Percentiles rank a stretch among this genome's conserved stretches.
Conservation (phyloP, 2,797 vertebrate species). For the Hydrophis major region DNA sequence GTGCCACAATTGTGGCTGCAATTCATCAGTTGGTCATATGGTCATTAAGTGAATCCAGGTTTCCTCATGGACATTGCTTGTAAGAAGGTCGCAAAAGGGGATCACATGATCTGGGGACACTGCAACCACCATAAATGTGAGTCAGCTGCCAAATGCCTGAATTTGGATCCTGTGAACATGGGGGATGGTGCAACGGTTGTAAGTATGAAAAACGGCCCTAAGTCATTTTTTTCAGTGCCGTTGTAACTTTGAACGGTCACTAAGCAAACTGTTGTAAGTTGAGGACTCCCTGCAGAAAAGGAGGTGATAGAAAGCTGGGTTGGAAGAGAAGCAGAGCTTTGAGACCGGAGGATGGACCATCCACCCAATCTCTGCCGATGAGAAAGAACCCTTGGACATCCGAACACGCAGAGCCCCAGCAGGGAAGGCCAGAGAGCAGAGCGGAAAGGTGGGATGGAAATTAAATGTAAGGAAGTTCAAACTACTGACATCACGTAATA, state of each 20-base stretch:
- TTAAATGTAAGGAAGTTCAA: background rate
- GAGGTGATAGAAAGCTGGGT: background rate
- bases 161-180: background rate
- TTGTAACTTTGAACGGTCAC: background rate
- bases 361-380: background rate
- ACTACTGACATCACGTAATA: fast-evolving
- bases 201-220: background rate
- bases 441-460: too few species aligned
- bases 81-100: too few species aligned
- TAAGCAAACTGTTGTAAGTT: too few species aligned
- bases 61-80: too few species aligned
- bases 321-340: background rate
- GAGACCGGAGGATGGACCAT: background rate
- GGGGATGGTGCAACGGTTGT: background rate
- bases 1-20: too few species aligned
- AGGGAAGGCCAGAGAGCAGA: background rate
- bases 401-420: background rate
- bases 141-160: too few species aligned
- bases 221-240: background rate
- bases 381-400: background rate
- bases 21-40: too few species aligned
- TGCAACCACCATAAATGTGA: too few species aligned
- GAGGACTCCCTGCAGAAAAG: too few species aligned
- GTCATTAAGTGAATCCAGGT: too few species aligned
- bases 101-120: too few species aligned